A percentile compares a stretch with the other conserved stretches of the same genome.
These are phyloP conservation scores for Malacoctenus gilli DNA, from an alignment of 2,797 vertebrate species.

Conservation along the genomic window DNA sequence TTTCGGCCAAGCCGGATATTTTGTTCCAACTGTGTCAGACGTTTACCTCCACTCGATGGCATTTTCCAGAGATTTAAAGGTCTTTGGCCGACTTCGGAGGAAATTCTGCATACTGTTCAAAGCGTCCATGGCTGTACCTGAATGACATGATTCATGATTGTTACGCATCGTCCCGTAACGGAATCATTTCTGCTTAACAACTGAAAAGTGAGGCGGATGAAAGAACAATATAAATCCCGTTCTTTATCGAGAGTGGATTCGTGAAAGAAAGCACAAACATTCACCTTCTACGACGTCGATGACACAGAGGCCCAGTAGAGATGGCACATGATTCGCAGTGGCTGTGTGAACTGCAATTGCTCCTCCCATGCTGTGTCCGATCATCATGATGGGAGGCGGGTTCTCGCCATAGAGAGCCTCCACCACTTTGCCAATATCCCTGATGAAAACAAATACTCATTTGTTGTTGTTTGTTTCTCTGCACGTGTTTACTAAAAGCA, in stretches of 20 bases:
- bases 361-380: conserved; percentile 98
- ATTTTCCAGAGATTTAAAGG: conserved; percentile 96
- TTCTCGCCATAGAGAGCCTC: conserved; percentile 93
- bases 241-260: too few species aligned
- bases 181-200: too few species aligned
- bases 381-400: conserved; percentile 94
- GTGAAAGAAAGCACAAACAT: too few species aligned
- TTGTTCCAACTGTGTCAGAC: too few species aligned
- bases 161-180: too few species aligned
- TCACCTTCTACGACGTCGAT: conserved; percentile 98
- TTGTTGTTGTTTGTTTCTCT: too few species aligned
- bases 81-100: conserved; percentile 95
- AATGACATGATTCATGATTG: conserved; percentile 7
- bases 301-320: conserved; percentile 93
- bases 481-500: too few species aligned
- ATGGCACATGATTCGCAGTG: conserved; percentile 88
- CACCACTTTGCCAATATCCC: conserved; percentile 93
- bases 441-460: conserved; percentile 47
- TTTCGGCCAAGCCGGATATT: not conserved
- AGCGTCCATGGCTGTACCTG: conserved; percentile 98
- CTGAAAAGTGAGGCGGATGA: too few species aligned
- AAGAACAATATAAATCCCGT: too few species aligned
- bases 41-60: conserved; percentile 98
- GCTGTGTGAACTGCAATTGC: conserved; percentile 97
- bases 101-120: conserved; percentile 99